phyloP scores from a whole-genome alignment of 2,797 vertebrate genomes.

The Spinibarbus caldwelli region DNA sequence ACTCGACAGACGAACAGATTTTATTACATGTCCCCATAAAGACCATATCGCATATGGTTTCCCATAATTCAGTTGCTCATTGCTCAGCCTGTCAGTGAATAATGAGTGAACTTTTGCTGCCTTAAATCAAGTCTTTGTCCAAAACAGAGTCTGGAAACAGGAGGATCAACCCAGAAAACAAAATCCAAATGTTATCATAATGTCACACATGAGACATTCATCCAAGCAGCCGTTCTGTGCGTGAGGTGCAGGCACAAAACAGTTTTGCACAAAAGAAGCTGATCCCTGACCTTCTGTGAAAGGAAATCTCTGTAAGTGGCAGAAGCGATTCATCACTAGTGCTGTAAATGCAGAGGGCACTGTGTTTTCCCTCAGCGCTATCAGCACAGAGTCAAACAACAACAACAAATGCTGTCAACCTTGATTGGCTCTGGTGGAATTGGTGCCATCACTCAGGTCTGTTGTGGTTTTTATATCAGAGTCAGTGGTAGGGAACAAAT shows the following conservation, averaged over 20 bases:
- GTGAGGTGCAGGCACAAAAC: not conserved
- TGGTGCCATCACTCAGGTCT: constrained; percentile 31
- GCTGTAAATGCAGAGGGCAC: not conserved
- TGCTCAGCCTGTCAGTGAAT: constrained; percentile 20
- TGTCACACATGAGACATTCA: constrained; percentile 15
- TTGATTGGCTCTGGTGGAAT: constrained; percentile 23
- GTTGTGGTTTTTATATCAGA: constrained; percentile 16
- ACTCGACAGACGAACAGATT: not conserved
- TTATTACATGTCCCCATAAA: constrained; percentile 1
- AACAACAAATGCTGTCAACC: constrained; percentile 36
- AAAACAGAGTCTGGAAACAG: constrained; percentile 25
- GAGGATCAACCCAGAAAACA: constrained; percentile 7
- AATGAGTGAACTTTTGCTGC: constrained; percentile 9
- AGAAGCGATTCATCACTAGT: constrained; percentile 23
- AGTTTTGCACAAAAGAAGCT: constrained; percentile 42
- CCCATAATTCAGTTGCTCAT: constrained; percentile 13
- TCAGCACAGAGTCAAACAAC: constrained; percentile 21
- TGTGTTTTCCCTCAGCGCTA: constrained; percentile 26
- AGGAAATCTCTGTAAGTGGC: constrained; percentile 30
- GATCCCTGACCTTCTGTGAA: constrained; percentile 28
- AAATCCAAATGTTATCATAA: constrained; percentile 46
- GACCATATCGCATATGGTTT: constrained; percentile 2
- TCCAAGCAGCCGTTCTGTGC: not conserved
- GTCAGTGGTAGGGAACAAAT: constrained; percentile 34
- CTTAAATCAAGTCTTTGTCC: constrained; percentile 17